Conservation (phyloP, 2,888 invertebrate genomes). For the Nephrotoma appendiculata region DNA sequence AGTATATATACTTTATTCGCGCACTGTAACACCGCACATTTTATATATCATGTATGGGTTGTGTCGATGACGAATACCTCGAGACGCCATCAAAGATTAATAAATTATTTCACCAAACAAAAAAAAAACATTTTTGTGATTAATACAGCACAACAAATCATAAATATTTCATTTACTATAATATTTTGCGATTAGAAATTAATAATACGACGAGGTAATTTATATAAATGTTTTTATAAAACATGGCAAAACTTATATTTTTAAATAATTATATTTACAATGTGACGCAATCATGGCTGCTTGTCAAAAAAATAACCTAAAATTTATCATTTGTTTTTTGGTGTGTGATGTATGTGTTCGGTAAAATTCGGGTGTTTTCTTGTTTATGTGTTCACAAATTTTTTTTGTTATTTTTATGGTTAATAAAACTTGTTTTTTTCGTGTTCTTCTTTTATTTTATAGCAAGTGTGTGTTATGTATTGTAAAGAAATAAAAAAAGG, state of each 20-base stretch:
- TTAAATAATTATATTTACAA: not conserved
- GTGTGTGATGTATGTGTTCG: not conserved
- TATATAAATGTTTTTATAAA: not conserved
- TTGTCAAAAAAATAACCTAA: slow-evolving; percentile 2
- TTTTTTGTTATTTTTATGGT: not conserved
- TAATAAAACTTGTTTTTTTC: not conserved
- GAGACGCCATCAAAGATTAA: slow-evolving; percentile 1
- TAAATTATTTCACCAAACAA: not conserved
- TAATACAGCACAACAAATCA: not conserved
- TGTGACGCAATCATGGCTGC: slow-evolving; percentile 7
- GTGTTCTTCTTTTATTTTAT: not conserved
- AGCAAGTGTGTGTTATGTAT: not conserved
- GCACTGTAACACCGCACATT: not conserved
- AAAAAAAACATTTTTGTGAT: not conserved
- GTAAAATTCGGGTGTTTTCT: not conserved
- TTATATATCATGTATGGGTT: not conserved
- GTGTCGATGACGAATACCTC: not conserved
- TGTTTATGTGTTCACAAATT: not conserved
- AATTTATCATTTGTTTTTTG: not conserved
- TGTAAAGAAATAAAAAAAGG: not conserved
- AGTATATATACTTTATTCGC: not conserved
- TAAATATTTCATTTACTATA: not conserved
- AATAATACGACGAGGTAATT: not conserved
- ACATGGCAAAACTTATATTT: not conserved
- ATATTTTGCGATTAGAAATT: not conserved